Evolutionary conservation across 2,888 invertebrate genomes (phyloP).

Genomic region (Apocheima hispidaria): DNA sequence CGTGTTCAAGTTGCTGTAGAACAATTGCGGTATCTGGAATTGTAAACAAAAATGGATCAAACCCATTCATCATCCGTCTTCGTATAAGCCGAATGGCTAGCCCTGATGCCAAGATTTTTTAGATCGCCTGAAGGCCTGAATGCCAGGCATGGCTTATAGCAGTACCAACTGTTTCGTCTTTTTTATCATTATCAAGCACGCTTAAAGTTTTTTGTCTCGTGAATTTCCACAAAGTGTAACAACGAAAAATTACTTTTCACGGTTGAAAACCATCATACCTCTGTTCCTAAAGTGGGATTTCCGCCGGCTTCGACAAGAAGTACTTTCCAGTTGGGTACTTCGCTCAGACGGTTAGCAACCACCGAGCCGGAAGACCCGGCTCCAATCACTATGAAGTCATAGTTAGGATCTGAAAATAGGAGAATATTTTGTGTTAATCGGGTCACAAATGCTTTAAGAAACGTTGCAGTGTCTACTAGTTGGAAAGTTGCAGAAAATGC

Average conservation of each 20-base stretch:
- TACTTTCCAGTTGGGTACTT: conserved; percentile 86
- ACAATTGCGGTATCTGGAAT: conserved; percentile 62
- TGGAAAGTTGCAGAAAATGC: too few relatives aligned
- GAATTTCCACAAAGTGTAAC: neutral
- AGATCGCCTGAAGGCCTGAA: too few relatives aligned
- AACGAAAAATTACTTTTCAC: neutral
- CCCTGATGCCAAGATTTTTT: too few relatives aligned
- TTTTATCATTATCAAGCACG: too few relatives aligned
- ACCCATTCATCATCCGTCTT: too few relatives aligned
- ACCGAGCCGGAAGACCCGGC: conserved; percentile 88
- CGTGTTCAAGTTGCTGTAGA: conserved; percentile 60
- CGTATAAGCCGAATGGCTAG: too few relatives aligned
- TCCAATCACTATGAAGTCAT: conserved; percentile 88
- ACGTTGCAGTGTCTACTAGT: neutral
- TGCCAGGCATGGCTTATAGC: too few relatives aligned
- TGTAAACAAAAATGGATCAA: neutral
- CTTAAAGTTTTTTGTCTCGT: neutral
- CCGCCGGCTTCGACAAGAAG: conserved; percentile 88
- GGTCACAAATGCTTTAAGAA: neutral
- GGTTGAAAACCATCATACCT: conserved; percentile 51
- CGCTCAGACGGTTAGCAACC: conserved; percentile 87
- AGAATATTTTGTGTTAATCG: neutral
- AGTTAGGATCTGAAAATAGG: conserved; percentile 72
- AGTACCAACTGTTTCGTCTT: too few relatives aligned
- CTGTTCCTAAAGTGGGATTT: conserved; percentile 86